phyloP scores from a whole-genome alignment of 2,888 invertebrate species.

The Cantharis rufa region DNA sequence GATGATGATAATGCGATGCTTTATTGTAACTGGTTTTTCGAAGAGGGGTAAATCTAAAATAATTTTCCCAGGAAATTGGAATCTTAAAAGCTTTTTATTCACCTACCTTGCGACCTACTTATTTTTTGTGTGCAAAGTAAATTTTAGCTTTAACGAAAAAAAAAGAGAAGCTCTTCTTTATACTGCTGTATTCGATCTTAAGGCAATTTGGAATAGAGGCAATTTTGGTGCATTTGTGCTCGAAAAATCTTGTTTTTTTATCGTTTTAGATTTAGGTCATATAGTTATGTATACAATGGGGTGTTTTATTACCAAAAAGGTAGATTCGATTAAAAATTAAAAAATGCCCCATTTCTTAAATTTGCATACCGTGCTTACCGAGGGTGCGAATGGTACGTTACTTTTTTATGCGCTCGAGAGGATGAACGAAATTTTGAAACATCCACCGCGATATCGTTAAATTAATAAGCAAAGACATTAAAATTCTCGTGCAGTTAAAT shows the following conservation, averaged over 20 bases:
- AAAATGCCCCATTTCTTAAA: too few species aligned
- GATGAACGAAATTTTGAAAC: background rate
- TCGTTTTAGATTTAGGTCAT: constrained; percentile 19
- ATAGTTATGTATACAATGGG: background rate
- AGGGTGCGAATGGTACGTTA: background rate
- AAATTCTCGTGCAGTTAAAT: background rate
- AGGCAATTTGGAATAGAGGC: constrained; percentile 17
- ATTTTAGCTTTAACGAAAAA: constrained; percentile 38
- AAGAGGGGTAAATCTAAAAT: constrained; percentile 29
- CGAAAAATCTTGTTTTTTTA: constrained; percentile 19
- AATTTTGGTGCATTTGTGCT: constrained; percentile 15
- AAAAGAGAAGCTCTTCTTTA: constrained; percentile 33
- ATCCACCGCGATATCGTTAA: too few species aligned
- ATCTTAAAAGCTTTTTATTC: constrained; percentile 40
- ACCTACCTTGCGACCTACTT: constrained; percentile 46
- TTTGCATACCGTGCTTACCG: background rate
- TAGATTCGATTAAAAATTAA: background rate
- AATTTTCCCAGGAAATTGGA: constrained; percentile 46
- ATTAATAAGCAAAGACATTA: background rate
- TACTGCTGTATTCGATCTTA: constrained; percentile 14
- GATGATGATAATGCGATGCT: constrained; percentile 6
- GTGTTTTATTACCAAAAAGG: constrained; percentile 1
- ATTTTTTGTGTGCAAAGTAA: constrained; percentile 42
- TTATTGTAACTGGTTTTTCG: background rate
- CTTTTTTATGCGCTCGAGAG: background rate